Percentiles rank a stretch among this genome's conserved stretches.
Evolutionary conservation across 2,888 invertebrate genomes (phyloP).

Genomic region (Muscina levida): DNA sequence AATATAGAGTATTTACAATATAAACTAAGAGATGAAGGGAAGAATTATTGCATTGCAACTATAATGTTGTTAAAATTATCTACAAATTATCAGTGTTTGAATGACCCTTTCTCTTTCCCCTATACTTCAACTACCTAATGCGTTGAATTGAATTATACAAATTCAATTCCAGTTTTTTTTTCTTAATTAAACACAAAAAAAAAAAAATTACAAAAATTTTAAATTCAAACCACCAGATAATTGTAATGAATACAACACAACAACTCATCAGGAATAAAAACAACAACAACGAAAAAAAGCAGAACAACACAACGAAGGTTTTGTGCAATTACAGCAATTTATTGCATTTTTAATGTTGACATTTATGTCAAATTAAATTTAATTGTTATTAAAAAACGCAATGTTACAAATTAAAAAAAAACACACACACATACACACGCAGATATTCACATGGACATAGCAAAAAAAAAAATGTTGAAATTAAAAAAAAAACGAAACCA

Average conservation of each 20-base stretch:
- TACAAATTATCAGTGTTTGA: too few species aligned
- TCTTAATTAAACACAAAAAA: conserved; percentile 59
- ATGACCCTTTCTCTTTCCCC: too few species aligned
- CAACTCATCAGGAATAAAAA: conserved; percentile 22
- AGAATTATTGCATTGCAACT: too few species aligned
- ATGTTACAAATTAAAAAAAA: conserved; percentile 59
- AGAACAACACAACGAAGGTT: conserved; percentile 45
- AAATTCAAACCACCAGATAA: conserved; percentile 65
- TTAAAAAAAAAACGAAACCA: conserved; percentile 32
- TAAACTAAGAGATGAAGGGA: too few species aligned
- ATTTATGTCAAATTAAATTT: conserved; percentile 78
- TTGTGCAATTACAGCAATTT: conserved; percentile 70
- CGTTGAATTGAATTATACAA: conserved; percentile 31
- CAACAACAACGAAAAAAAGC: conserved; percentile 32
- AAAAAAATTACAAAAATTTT: conserved; percentile 63
- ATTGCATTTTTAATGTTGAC: conserved; percentile 75
- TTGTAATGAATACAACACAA: conserved; percentile 64
- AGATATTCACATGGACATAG: conserved; percentile 7
- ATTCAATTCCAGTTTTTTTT: conserved; percentile 11
- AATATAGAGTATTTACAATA: too few species aligned
- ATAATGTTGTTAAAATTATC: too few species aligned
- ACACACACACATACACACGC: conserved; percentile 32
- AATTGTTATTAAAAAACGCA: conserved; percentile 72
- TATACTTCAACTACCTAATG: not conserved
- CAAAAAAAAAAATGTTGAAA: conserved; percentile 42